Percentiles rank a stretch among this genome's conserved stretches.
These are phyloP conservation scores for Mus pahari DNA, from an alignment of 2,113 vertebrate genomes.

Conservation along the genomic window DNA sequence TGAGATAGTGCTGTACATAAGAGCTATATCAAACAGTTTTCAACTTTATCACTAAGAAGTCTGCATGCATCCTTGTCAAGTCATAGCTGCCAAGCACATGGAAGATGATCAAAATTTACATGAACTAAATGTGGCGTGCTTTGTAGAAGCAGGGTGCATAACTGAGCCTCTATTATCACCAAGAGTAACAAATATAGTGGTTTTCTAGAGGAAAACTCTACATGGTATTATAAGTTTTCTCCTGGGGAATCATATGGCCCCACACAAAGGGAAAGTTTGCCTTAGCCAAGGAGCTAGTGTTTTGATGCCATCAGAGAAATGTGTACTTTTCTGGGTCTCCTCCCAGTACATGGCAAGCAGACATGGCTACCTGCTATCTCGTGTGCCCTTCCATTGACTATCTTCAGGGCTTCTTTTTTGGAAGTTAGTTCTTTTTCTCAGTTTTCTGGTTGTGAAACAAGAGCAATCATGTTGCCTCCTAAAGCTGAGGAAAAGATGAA, in stretches of 20 bases:
- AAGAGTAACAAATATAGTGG: too few relatives aligned
- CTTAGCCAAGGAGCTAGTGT: background rate
- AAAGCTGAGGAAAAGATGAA: background rate
- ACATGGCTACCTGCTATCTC: accelerated
- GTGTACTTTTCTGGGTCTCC: background rate
- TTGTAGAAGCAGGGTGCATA: background rate
- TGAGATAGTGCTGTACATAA: background rate
- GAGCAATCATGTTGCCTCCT: background rate
- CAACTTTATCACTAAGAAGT: background rate
- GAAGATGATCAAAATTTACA: background rate
- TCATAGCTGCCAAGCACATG: background rate
- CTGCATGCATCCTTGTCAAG: background rate
- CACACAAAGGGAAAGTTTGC: background rate
- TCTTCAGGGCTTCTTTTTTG: accelerated
- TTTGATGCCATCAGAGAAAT: background rate
- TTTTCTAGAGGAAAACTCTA: background rate
- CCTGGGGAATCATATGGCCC: background rate
- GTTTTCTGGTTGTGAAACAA: background rate
- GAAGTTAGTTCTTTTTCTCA: background rate
- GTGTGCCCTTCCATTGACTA: too few relatives aligned
- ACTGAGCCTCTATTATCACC: background rate
- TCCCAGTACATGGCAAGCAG: background rate
- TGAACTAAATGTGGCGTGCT: too few relatives aligned
- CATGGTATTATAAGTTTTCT: background rate
- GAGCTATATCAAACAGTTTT: background rate